phyloP scores from a whole-genome alignment of 1,140 invertebrate species.

The Teleopsis dalmanni region DNA sequence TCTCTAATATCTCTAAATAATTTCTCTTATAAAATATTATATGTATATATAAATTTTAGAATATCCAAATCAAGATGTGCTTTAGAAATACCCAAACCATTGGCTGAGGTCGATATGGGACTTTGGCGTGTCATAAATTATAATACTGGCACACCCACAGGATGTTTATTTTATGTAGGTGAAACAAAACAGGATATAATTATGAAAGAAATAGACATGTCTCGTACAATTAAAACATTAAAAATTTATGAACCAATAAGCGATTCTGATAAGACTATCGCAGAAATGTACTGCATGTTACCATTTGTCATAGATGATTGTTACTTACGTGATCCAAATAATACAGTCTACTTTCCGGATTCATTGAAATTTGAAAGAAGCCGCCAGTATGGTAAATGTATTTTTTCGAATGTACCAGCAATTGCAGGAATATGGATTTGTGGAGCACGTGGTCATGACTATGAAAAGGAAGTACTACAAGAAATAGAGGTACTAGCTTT shows the following conservation, averaged over 20 bases:
- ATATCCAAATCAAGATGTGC: slow-evolving; percentile 9
- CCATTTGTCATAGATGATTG: slow-evolving; percentile 15
- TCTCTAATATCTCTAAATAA: too few species aligned
- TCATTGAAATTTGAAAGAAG: slow-evolving; percentile 6
- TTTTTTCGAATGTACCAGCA: slow-evolving; percentile 10
- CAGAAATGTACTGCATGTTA: slow-evolving; percentile 5
- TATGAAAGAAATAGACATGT: neutral
- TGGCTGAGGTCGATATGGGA: slow-evolving; percentile 6
- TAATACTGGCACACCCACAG: neutral
- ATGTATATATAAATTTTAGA: slow-evolving; percentile 1
- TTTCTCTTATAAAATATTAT: neutral
- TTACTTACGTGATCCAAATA: slow-evolving; percentile 12
- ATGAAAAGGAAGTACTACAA: slow-evolving; percentile 14
- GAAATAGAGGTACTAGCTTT: slow-evolving; percentile 12
- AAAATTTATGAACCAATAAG: neutral
- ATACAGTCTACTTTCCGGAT: slow-evolving; percentile 15
- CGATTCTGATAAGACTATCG: neutral
- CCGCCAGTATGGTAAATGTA: slow-evolving; percentile 9
- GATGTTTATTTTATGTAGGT: slow-evolving; percentile 15
- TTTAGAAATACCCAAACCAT: slow-evolving; percentile 12
- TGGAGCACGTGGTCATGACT: slow-evolving; percentile 12
- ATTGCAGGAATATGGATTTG: slow-evolving; percentile 12
- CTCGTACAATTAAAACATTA: neutral
- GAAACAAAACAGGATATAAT: slow-evolving; percentile 8
- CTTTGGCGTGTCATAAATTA: slow-evolving; percentile 13